Percentiles rank a stretch among this genome's conserved stretches.
Conservation (phyloP, 2,888 invertebrate species). For the Protonemura montana region DNA sequence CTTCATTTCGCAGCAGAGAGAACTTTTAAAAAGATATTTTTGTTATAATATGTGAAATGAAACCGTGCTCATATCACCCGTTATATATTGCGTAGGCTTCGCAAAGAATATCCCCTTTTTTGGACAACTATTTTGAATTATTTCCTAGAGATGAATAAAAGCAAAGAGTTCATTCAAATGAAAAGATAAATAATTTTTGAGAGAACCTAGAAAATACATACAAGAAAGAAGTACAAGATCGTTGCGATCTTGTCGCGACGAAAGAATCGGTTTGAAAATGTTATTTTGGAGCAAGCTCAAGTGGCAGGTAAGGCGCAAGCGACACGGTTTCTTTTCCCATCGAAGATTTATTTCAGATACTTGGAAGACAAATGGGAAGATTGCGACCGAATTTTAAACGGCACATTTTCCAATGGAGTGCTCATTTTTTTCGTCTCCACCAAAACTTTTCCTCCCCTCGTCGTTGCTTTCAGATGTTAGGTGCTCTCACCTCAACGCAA, state of each 20-base stretch:
- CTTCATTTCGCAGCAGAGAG: not conserved
- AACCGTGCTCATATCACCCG: not conserved
- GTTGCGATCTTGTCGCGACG: not conserved
- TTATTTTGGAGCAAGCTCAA: not conserved
- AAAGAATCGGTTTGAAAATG: not conserved
- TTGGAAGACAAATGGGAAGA: conserved; percentile 79
- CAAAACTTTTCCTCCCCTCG: conserved; percentile 9
- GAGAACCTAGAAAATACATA: not conserved
- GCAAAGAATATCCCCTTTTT: not conserved
- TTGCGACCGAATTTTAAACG: conserved; percentile 82
- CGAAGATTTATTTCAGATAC: conserved; percentile 74
- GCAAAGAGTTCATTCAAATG: not conserved
- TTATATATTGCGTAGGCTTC: conserved; percentile 7
- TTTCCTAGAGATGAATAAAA: not conserved
- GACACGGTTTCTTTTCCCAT: not conserved
- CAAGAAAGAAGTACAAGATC: not conserved
- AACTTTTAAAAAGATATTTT: not conserved
- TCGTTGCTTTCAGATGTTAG: not conserved
- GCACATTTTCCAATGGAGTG: conserved; percentile 66
- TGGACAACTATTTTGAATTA: not conserved
- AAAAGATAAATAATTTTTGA: not conserved
- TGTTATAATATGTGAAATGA: not conserved
- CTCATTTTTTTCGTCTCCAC: conserved; percentile 40
- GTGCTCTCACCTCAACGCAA: not conserved
- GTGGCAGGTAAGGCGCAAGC: conserved; percentile 19